phyloP scores from a whole-genome alignment of 2,888 invertebrate species.

The Uloborus plumipes region DNA sequence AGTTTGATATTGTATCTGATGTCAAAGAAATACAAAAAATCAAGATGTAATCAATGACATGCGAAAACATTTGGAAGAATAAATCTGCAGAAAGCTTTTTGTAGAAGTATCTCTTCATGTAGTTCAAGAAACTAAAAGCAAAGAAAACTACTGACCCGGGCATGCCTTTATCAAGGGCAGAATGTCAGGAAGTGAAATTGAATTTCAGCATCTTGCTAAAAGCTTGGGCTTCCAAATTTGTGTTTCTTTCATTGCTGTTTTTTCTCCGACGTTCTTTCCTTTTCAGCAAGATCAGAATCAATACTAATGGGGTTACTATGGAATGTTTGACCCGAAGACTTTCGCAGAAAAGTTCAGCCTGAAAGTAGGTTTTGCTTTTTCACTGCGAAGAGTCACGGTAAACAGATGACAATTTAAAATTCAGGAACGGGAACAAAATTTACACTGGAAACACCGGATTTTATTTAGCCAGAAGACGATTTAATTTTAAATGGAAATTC shows the following conservation, averaged over 20 bases:
- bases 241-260: constrained; percentile 44
- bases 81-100: constrained; percentile 49
- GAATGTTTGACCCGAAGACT: constrained; percentile 46
- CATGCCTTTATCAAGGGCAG: constrained; percentile 47
- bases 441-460: neutral
- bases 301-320: constrained; percentile 52
- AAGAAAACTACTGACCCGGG: constrained; percentile 30
- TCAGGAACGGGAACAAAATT: constrained; percentile 15
- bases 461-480: constrained; percentile 21
- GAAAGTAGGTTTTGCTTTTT: constrained; percentile 25
- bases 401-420: constrained; percentile 55
- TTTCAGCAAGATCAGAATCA: constrained; percentile 38
- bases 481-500: constrained; percentile 37
- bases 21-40: neutral
- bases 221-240: constrained; percentile 48
- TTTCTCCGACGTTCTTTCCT: constrained; percentile 16
- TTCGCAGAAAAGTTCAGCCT: constrained; percentile 10
- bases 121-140: constrained; percentile 43
- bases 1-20: too few species aligned
- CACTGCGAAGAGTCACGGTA: constrained; percentile 20
- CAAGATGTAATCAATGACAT: constrained; percentile 35
- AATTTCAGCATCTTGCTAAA: constrained; percentile 56
- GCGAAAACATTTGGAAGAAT: constrained; percentile 22
- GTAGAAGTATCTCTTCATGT: constrained; percentile 15
- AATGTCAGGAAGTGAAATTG: constrained; percentile 50